phyloP scores from a whole-genome alignment of 2,888 invertebrate genomes.

The Drosophila lacicola region DNA sequence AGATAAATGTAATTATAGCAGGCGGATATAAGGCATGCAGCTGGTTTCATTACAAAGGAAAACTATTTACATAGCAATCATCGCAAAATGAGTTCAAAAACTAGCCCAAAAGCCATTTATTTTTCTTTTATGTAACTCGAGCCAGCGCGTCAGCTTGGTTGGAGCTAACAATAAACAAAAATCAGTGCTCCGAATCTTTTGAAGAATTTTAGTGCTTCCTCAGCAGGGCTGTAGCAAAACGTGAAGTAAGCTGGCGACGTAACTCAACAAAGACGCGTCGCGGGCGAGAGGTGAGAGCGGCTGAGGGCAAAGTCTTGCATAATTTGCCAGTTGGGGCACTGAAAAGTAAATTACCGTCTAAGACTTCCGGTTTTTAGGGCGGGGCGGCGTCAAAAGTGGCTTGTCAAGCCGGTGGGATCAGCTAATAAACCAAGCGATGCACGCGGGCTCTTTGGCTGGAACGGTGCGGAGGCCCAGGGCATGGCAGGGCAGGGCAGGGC shows the following conservation, averaged over 20 bases:
- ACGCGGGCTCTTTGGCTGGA: slow-evolving; percentile 2
- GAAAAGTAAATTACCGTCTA: slow-evolving; percentile 77
- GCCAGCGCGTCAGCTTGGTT: slow-evolving; percentile 9
- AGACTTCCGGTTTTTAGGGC: slow-evolving; percentile 68
- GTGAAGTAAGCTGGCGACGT: slow-evolving; percentile 50
- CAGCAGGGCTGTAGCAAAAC: slow-evolving; percentile 50
- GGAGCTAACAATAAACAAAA: slow-evolving; percentile 20
- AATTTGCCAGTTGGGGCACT: slow-evolving; percentile 71
- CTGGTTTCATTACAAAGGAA: too few relatives aligned
- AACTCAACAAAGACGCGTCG: slow-evolving; percentile 35
- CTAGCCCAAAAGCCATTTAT: slow-evolving; percentile 11
- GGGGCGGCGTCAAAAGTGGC: slow-evolving; percentile 70
- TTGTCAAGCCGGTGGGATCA: slow-evolving; percentile 76
- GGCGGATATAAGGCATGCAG: too few relatives aligned
- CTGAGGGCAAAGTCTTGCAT: slow-evolving; percentile 61
- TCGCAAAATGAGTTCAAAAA: slow-evolving; percentile 1
- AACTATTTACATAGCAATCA: slow-evolving; percentile 1
- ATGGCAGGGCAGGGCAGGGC: neutral
- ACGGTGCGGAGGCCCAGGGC: neutral
- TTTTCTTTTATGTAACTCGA: slow-evolving; percentile 12
- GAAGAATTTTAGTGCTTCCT: slow-evolving; percentile 51
- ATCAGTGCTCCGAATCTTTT: slow-evolving; percentile 50
- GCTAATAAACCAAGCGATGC: slow-evolving; percentile 74
- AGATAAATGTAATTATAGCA: too few relatives aligned
- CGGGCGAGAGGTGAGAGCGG: neutral